phyloP scores from a whole-genome alignment of 2,797 vertebrate species.

The Pseudomugil tenellus region DNA sequence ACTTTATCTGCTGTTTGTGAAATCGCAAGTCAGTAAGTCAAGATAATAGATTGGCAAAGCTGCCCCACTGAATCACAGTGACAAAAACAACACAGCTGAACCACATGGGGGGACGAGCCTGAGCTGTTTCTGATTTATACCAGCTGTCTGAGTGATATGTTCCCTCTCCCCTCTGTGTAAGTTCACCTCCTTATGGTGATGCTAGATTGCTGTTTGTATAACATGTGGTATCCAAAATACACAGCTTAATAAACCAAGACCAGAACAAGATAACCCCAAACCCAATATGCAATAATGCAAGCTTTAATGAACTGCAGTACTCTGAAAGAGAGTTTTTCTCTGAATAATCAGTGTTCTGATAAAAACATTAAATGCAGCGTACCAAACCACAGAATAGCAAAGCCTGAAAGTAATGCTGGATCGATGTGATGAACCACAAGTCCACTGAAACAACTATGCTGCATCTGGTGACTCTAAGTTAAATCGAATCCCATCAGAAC shows the following conservation, averaged over 20 bases:
- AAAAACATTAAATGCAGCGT: constrained; percentile 24
- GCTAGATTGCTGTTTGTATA: constrained; percentile 22
- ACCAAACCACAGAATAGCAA: constrained; percentile 35
- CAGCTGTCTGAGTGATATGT: constrained; percentile 30
- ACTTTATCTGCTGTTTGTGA: constrained; percentile 61
- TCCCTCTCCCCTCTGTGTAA: constrained; percentile 7
- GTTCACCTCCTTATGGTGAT: constrained; percentile 34
- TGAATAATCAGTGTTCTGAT: constrained; percentile 10
- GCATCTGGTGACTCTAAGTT: constrained; percentile 14
- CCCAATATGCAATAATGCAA: constrained; percentile 8
- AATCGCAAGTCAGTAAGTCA: constrained; percentile 19
- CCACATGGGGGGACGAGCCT: not conserved
- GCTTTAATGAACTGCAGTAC: not conserved
- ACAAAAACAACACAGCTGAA: constrained; percentile 32
- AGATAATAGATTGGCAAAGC: constrained; percentile 39
- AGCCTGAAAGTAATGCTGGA: constrained; percentile 14
- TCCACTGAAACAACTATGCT: constrained; percentile 1
- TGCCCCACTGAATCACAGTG: constrained; percentile 36
- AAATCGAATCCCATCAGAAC: constrained; percentile 11
- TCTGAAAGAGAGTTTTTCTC: constrained; percentile 14
- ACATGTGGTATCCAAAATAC: constrained; percentile 18
- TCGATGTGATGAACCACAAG: constrained; percentile 14
- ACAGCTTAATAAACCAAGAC: constrained; percentile 21
- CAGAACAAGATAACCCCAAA: constrained; percentile 29
- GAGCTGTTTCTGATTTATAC: constrained; percentile 37